Evolutionary conservation across 2,888 invertebrate species (phyloP).

Genomic region (Cataglyphis rosenhaueri): DNA sequence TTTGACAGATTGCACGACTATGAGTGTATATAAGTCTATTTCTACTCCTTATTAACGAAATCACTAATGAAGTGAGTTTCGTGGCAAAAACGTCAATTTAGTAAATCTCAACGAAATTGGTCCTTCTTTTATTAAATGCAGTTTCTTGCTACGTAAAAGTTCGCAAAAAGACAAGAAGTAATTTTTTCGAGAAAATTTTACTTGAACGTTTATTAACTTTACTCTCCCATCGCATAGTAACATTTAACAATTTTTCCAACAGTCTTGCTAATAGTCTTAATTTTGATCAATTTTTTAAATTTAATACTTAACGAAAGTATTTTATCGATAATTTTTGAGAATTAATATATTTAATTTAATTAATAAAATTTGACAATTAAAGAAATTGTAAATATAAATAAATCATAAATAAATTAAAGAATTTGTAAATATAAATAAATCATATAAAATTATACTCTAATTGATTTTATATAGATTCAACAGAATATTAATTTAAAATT

Average conservation of each 20-base stretch:
- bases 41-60: slow-evolving; percentile 10
- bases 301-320: background rate
- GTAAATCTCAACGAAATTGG: slow-evolving; percentile 39
- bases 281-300: background rate
- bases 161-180: slow-evolving; percentile 25
- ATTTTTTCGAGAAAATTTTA: slow-evolving; percentile 35
- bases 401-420: background rate
- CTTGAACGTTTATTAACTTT: slow-evolving; percentile 26
- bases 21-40: slow-evolving; percentile 22
- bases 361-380: no score
- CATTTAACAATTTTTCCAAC: background rate
- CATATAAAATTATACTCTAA: background rate
- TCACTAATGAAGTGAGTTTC: slow-evolving; percentile 36
- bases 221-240: slow-evolving; percentile 5
- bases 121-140: slow-evolving; percentile 36
- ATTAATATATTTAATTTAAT: no score
- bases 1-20: slow-evolving; percentile 5
- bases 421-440: background rate
- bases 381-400: no score
- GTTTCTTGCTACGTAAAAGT: slow-evolving; percentile 40
- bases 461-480: background rate
- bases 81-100: slow-evolving; percentile 27
- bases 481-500: background rate
- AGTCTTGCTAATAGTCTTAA: background rate
- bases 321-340: background rate